Evolutionary conservation across 2,888 invertebrate genomes (phyloP), one percentile per base, ranked within the genome.

Genomic region (Muscina levida): DNA sequence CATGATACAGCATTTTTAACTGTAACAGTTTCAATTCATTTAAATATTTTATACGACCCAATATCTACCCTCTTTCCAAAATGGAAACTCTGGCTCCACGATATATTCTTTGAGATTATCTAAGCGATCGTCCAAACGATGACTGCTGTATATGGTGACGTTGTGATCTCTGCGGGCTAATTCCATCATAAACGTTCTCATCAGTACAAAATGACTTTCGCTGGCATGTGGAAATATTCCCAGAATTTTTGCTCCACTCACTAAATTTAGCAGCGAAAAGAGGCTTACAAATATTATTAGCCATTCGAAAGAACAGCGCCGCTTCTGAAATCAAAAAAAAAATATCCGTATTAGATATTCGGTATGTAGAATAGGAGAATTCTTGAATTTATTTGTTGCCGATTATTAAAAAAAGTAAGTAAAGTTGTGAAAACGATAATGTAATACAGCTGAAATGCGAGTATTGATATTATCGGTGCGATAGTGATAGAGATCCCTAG

Each of bases 151-250:
- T 1, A 89, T 84, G 2, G 89, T 89, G 1, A 90, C 90, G 70
- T 91, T 91, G 79, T 93, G 92, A 1, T 92, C 91, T 37, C 89
- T 88, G 26, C 79, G 86, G 0, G 91, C 91, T 24, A 92, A 84
- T 37, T 90, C 91, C 59, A 89, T 89, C 85, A 91, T 89, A 57
- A 92, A 80, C 0, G 88, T 86, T 44, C 91, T 88, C 86, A 90
- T 86, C 48, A 90, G 90, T 82, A 91, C 91, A 42, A 91, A 89
- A 83, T 90, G 88, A 73, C 90, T 87, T 84, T 89, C 89, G 57
- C 88, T 88, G 26, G 88, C 87, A 82, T 87, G 90, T 1, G 89
- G 88, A 82, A 90, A 90, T 10, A 90, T 83, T 0, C 87, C 86
- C 5, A 90, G 84, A 76, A 90, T 87, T 17, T 87, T 88, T 10